Base-by-base conservation (phyloP, 2,113 vertebrate genomes). In the Chaenocephalus aceratus region DNA sequence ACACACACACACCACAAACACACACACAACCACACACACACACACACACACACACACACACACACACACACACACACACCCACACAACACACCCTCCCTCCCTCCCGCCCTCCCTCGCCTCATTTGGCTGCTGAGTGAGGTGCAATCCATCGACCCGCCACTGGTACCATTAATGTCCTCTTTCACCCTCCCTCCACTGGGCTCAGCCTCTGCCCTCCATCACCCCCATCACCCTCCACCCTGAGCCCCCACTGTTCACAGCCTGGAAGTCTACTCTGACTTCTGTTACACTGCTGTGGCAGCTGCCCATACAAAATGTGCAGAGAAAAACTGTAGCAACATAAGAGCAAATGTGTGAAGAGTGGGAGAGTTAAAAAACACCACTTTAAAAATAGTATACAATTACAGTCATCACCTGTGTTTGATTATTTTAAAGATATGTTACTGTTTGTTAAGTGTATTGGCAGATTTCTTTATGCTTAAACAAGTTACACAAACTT, bases 121-220 rank as follows among this genome's bases (percentile, higher is more conserved):
- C 85, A 88, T 90, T 88, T 77, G 72, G 75, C 80, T 70, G 82
- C 80, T 87, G 84, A 88, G 80, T 84, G 89, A 87, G 86, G 86
- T 54, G 86, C 45, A 41, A 86, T 66, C 81, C 86, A 93, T 92
- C 88, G 75, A 89, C 86, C 80, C 41, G 45, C 71, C 65, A 62
- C 67, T 83, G 80, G 80, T 78, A 84, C 86, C 87, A 65, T 60
- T 90, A 90, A 88, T 75, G 87, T 89, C 87, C 84, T 76, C 78
- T 82, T 80, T 87, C 82, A 86, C 79, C 71, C 83, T 86, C 79
- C 71, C 83, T 86, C 86, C 79, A 64, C 72, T 65, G 62, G 70
- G 53, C 80, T 80, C 62, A 44, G 70, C 75, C 65, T 48, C 72
- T 82, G 57, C 41, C 64, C 83, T 82, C 73, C 68, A 83, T 65